Evolutionary conservation across 2,797 vertebrate species (phyloP).

Genomic region (Aythya fuligula): DNA sequence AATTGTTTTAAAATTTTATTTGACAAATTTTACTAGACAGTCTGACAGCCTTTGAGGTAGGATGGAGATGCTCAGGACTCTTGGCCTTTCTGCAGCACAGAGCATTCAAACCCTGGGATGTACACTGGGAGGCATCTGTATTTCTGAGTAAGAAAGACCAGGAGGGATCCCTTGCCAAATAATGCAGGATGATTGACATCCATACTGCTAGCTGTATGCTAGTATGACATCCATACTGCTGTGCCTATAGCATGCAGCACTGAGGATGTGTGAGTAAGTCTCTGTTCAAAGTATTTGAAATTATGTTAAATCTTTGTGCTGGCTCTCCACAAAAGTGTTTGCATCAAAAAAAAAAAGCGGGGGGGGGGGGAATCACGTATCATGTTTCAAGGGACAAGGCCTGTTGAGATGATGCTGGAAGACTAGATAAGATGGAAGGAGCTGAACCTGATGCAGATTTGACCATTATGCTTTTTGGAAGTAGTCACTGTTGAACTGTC

Average conservation of each 20-base stretch:
- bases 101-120: neutral
- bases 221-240: neutral
- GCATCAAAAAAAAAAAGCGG: neutral
- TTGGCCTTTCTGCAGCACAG: neutral
- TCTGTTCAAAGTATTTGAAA: neutral
- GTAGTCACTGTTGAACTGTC: neutral
- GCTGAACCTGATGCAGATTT: neutral
- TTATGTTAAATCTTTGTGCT: neutral
- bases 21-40: neutral
- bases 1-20: neutral
- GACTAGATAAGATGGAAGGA: neutral
- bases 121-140: neutral
- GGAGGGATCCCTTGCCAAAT: neutral
- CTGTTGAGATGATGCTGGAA: neutral
- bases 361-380: neutral
- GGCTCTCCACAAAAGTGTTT: neutral
- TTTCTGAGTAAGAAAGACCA: neutral
- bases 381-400: neutral
- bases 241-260: neutral
- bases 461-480: neutral
- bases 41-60: neutral
- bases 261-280: neutral
- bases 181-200: neutral
- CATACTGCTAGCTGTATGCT: neutral
- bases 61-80: neutral